phyloP scores from a whole-genome alignment of 2,888 invertebrate genomes.

The Lymantria dispar region DNA sequence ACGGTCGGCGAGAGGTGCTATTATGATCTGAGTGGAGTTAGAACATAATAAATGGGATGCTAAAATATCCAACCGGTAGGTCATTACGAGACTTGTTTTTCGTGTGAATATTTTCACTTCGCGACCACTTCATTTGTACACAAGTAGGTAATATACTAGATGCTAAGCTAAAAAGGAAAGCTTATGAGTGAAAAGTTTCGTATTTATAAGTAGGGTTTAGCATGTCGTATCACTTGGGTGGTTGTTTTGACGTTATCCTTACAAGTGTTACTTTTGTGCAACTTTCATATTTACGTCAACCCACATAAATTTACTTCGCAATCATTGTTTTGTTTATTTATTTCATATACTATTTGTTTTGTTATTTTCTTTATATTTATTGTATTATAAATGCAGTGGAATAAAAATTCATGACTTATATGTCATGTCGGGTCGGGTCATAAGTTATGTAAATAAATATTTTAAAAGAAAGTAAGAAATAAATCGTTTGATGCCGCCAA shows the following conservation, averaged over 20 bases:
- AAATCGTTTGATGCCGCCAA: no score
- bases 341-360: no score
- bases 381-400: no score
- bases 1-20: conserved; percentile 28
- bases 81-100: conserved; percentile 39
- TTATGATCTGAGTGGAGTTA: conserved; percentile 26
- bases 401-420: no score
- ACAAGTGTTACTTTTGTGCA: no score
- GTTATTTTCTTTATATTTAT: no score
- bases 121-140: conserved; percentile 23
- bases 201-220: conserved; percentile 1
- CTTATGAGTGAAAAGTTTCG: conserved; percentile 3
- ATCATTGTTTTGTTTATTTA: no score
- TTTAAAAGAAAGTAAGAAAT: no score
- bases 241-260: background rate
- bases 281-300: no score
- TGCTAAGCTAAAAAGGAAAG: conserved; percentile 35
- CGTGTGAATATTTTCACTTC: conserved; percentile 39
- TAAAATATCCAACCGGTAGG: conserved; percentile 31
- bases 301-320: no score
- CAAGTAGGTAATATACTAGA: conserved; percentile 18
- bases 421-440: no score
- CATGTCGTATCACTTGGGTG: background rate
- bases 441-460: no score
- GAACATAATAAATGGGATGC: conserved; percentile 34